These are phyloP conservation scores for Capreolus pygargus DNA, from an alignment of 2,113 vertebrate species.

Conservation along the genomic window DNA sequence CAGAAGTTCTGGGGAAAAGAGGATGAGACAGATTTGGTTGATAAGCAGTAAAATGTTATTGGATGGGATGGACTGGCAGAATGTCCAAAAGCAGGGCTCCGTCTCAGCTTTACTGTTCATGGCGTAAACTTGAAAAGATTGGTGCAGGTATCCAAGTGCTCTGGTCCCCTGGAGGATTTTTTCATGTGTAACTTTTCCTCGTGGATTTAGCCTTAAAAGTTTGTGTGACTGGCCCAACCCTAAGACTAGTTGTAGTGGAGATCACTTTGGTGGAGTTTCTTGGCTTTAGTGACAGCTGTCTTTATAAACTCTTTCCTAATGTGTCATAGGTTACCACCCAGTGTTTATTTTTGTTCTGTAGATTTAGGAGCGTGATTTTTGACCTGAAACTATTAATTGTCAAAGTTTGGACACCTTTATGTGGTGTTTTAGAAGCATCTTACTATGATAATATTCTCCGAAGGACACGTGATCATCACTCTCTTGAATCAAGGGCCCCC, in stretches of 20 bases:
- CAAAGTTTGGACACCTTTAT: not conserved
- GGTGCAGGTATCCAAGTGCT: not conserved
- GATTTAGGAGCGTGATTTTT: not conserved
- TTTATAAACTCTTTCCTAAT: not conserved
- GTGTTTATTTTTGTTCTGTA: not conserved
- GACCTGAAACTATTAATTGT: not conserved
- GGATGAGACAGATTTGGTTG: not conserved
- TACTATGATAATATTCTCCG: accelerated
- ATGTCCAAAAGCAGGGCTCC: not conserved
- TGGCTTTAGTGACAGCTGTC: accelerated
- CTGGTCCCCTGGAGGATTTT: not conserved
- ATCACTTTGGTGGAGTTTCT: not conserved
- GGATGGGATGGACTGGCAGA: not conserved
- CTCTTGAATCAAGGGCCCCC: not conserved
- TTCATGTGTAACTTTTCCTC: not conserved
- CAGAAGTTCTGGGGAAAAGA: not conserved
- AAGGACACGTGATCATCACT: not conserved
- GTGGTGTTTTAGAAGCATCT: accelerated
- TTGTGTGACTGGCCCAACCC: accelerated
- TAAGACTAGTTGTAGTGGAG: not conserved
- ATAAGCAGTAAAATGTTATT: too few species aligned
- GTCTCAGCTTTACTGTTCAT: not conserved
- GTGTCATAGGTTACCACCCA: not conserved
- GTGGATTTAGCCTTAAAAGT: not conserved
- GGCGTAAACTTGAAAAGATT: too few species aligned